Conservation (phyloP, 2,888 invertebrate genomes). For the Coelogynopora nodosa region DNA sequence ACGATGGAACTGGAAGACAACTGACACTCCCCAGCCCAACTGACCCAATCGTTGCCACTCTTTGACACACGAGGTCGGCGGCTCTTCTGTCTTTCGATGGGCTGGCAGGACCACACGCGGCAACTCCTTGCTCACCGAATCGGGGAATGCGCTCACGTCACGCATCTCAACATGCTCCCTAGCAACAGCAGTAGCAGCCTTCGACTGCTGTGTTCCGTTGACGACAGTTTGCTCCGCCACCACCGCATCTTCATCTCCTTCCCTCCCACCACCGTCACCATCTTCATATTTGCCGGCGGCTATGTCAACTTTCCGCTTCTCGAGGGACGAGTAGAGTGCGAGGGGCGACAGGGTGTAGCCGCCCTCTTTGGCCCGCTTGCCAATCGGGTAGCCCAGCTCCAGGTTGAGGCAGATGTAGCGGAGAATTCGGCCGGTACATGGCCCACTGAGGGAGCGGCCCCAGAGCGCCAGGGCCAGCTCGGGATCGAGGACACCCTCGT, state of each 20-base stretch:
- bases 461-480: conserved; percentile 55
- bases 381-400: conserved; percentile 54
- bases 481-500: conserved; percentile 53
- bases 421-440: not conserved
- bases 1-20: not conserved
- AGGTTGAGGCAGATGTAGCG: conserved; percentile 51
- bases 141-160: not conserved
- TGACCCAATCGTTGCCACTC: not conserved
- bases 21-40: not conserved
- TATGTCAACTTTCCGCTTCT: not conserved
- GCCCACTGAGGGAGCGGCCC: conserved; percentile 47
- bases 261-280: not conserved
- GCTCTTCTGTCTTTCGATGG: not conserved
- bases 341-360: not conserved
- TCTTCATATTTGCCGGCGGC: not conserved
- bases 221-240: not conserved
- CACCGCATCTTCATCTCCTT: not conserved
- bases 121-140: not conserved
- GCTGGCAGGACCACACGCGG: not conserved
- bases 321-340: not conserved
- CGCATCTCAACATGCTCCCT: not conserved
- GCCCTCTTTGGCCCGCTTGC: conserved; percentile 44
- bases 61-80: not conserved
- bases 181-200: not conserved
- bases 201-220: not conserved